Evolutionary conservation across 1,140 invertebrate genomes (phyloP).

Genomic region (Brachystomella parvula): DNA sequence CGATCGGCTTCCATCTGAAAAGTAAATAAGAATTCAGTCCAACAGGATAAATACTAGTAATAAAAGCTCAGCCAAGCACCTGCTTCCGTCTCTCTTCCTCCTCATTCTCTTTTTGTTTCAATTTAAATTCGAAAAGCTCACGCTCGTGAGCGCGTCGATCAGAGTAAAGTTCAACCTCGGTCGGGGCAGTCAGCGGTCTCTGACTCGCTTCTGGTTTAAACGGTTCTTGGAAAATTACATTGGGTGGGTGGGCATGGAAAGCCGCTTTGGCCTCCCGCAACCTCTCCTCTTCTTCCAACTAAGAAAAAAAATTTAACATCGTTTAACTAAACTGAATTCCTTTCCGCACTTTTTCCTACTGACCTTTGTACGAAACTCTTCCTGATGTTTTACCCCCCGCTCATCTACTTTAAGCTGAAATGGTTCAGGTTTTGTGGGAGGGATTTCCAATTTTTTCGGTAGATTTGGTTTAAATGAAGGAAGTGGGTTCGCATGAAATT

Average conservation of each 20-base stretch:
- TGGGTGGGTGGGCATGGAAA: slow-evolving; percentile 48
- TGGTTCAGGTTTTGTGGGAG: slow-evolving; percentile 42
- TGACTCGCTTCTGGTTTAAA: slow-evolving; percentile 46
- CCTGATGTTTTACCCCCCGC: slow-evolving; percentile 41
- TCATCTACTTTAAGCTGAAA: slow-evolving; percentile 44
- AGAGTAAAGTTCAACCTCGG: slow-evolving; percentile 46
- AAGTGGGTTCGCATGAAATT: slow-evolving; percentile 49
- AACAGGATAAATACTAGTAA: neutral
- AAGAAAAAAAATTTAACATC: slow-evolving; percentile 5
- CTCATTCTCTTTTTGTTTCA: slow-evolving; percentile 44
- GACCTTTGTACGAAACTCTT: slow-evolving; percentile 39
- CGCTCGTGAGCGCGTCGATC: slow-evolving; percentile 46
- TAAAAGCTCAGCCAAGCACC: neutral
- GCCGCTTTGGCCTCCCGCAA: slow-evolving; percentile 38
- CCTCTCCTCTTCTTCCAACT: slow-evolving; percentile 36
- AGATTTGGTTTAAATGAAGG: slow-evolving; percentile 42
- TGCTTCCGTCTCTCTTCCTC: slow-evolving; percentile 19
- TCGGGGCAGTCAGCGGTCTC: slow-evolving; percentile 43
- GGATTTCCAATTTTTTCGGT: slow-evolving; percentile 41
- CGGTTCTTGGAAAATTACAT: slow-evolving; percentile 47
- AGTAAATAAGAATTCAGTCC: neutral
- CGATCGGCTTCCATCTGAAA: neutral
- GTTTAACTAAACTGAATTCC: slow-evolving; percentile 1
- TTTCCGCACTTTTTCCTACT: neutral
- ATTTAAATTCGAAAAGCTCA: slow-evolving; percentile 44